phyloP scores from a whole-genome alignment of 1,140 invertebrate genomes.

The Harlomillsia oculata region DNA sequence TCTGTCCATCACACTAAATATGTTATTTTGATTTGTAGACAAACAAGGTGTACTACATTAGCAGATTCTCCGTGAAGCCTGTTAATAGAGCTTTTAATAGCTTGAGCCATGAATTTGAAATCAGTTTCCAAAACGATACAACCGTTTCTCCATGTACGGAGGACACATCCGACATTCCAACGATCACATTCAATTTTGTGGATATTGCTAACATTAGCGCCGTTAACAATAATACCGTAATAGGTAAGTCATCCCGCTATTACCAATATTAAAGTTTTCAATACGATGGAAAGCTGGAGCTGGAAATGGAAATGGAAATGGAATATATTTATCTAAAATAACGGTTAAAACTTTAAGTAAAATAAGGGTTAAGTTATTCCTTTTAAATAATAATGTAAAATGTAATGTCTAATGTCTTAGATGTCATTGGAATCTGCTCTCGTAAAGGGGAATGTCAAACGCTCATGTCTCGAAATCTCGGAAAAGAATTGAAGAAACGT shows the following conservation, averaged over 20 bases:
- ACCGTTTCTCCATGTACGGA: constrained; percentile 59
- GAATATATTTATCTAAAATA: no score
- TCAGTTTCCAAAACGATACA: constrained; percentile 76
- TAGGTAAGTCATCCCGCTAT: constrained; percentile 58
- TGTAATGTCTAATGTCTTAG: constrained; percentile 45
- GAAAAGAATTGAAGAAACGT: constrained; percentile 77
- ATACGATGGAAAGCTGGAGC: no score
- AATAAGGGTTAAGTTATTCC: no score
- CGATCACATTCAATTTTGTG: constrained; percentile 71
- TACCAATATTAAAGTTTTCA: no score
- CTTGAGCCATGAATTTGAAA: constrained; percentile 91
- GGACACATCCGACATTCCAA: constrained; percentile 56
- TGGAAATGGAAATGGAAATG: no score
- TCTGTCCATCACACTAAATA: no score
- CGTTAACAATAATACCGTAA: constrained; percentile 53
- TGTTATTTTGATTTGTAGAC: constrained; percentile 45
- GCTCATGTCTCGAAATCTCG: constrained; percentile 60
- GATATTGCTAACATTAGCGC: constrained; percentile 64
- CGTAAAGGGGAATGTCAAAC: constrained; percentile 57
- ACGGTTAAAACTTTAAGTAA: no score
- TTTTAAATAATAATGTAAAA: neutral
- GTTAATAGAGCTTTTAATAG: constrained; percentile 82
- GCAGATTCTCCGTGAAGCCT: constrained; percentile 63
- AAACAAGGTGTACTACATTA: constrained; percentile 53
- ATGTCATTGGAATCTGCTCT: constrained; percentile 86